Percentiles rank a stretch among this genome's conserved stretches.
Conservation (phyloP, 2,113 vertebrate genomes). For the Hippocampus abdominalis region DNA sequence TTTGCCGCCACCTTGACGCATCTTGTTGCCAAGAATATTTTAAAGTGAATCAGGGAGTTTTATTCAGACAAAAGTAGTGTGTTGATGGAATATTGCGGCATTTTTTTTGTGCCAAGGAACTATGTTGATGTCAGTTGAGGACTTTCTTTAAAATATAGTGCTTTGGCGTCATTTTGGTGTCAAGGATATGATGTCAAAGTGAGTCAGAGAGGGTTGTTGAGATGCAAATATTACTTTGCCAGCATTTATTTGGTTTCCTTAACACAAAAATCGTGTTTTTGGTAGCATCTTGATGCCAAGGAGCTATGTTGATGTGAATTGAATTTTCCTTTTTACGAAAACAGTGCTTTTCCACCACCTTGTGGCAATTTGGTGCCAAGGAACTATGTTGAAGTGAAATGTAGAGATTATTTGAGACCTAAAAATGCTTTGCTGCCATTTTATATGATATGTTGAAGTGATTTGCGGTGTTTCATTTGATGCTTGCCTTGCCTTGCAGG, state of each 20-base stretch:
- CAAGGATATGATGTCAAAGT: too few species aligned
- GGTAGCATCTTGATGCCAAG: neutral
- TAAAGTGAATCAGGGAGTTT: too few species aligned
- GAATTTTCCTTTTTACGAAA: neutral
- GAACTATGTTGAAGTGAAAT: neutral
- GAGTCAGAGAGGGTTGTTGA: neutral
- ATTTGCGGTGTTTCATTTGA: neutral
- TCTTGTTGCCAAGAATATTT: too few species aligned
- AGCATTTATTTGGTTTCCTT: too few species aligned
- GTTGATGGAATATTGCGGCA: too few species aligned
- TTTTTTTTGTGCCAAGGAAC: too few species aligned
- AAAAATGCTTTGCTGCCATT: neutral
- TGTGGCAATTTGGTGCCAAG: neutral
- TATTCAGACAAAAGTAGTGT: too few species aligned
- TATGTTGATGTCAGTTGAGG: neutral
- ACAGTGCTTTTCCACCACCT: neutral
- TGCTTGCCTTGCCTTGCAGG: neutral
- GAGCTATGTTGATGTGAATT: too few species aligned
- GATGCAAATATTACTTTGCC: too few species aligned
- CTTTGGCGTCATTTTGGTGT: too few species aligned
- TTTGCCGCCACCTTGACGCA: too few species aligned
- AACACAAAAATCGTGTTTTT: neutral
- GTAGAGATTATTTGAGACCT: neutral
- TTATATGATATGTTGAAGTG: too few species aligned
- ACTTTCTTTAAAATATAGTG: neutral